phyloP scores from a whole-genome alignment of 2,113 vertebrate genomes.

The Todiramphus saurophagus region DNA sequence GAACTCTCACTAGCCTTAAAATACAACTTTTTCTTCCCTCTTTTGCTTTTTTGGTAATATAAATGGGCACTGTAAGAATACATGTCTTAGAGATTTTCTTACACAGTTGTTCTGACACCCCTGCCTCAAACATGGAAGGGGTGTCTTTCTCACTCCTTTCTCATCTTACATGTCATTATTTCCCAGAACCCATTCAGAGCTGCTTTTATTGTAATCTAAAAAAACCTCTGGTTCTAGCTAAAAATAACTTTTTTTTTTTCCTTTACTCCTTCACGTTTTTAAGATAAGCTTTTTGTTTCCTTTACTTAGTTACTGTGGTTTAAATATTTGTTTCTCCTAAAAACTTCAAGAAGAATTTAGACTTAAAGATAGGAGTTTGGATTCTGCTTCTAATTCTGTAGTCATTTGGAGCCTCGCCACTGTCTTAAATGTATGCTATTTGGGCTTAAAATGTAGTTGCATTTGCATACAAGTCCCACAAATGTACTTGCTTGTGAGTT shows the following conservation, averaged over 20 bases:
- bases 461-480: not conserved
- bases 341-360: not conserved
- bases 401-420: not conserved
- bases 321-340: slow-evolving; percentile 1
- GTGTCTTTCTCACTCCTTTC: not conserved
- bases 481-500: not conserved
- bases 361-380: not conserved
- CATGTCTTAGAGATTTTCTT: not conserved
- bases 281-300: not conserved
- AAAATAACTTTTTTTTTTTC: not conserved
- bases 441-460: not conserved
- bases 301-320: not conserved
- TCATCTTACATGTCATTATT: not conserved
- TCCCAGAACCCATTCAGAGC: not conserved
- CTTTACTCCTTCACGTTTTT: not conserved
- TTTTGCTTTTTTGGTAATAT: not conserved
- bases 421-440: not conserved
- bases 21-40: not conserved
- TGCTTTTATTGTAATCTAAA: not conserved
- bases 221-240: not conserved
- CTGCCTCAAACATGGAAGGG: not conserved
- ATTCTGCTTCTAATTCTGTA: not conserved
- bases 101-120: not conserved
- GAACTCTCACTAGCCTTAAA: not conserved
- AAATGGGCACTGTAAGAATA: not conserved